Evolutionary conservation across 2,797 vertebrate species (phyloP), one percentile per base, ranked within the genome.

Genomic region (Lacerta bilineata): DNA sequence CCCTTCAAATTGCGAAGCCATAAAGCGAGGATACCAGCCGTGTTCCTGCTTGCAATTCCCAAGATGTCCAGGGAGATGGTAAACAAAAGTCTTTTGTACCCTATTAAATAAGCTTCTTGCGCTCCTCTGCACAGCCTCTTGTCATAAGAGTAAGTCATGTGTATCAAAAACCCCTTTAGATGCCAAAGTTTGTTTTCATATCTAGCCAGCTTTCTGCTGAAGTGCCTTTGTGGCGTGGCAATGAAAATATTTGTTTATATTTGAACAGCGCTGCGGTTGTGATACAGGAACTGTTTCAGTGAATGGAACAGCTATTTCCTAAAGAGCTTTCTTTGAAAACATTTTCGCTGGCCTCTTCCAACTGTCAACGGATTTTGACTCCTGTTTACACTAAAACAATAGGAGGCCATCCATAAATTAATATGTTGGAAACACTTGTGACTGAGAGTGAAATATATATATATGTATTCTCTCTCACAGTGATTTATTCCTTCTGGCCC

Each of bases 201-300:
- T 97, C 95, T 96, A 95, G 93, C 95, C 95, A 85, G 92, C 93
- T 93, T 96, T 96, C 95, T 95, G 93, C 96, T 95, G 96, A 94
- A 94, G 75, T 86, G 87, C 95, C 95, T 97, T 96, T 97, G 96
- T 96, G 95, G 94, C 95, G 93, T 95, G 96, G 97, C 96, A 97
- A 96, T 96, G 96, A 96, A 97, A 97, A 96, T 96, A 96, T 95
- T 97, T 97, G 95, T 97, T 97, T 97, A 95, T 96, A 97, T 96
- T 96, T 95, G 96, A 96, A 93, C 94, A 94, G 96, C 17, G 39
- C 94, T 95, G 94, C 94, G 92, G 94, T 95, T 90, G 91, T 90
- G 95, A 96, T 95, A 89, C 96, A 96, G 96, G 95, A 96, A 96
- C 95, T 0, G 2, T 75, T 95, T 89, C 93, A 88, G 93, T 97